Evolutionary conservation across 2,113 vertebrate genomes (phyloP), one percentile per base, ranked within the genome.

Genomic region (Clinocottus analis): DNA sequence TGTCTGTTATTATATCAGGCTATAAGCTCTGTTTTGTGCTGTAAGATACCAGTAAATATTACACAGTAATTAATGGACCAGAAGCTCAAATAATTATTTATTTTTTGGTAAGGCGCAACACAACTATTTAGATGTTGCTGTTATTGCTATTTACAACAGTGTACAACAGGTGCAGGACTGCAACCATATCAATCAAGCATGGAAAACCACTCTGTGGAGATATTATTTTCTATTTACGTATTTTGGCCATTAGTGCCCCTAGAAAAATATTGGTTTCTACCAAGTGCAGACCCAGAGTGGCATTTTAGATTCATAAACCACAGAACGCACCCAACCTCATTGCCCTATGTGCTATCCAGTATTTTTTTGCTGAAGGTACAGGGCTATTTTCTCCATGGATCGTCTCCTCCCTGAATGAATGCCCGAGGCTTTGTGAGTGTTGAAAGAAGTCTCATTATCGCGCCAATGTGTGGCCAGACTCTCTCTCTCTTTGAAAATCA

Each of bases 391-490:
- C 84, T 85, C 83, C 79, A 77, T 82, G 86, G 90, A 91, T 88
- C 84, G 83, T 79, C 89, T 86, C 85, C 79, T 91, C 87, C 80
- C 74, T 88, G 82, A 89, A 89, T 87, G 91, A 93, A 92, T 90
- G 85, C 86, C 87, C 74, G 65, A n/a, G 88, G 90, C 83, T 76
- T 84, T 85, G 89, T 90, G 91, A 91, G 87, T 91, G 89, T 84
- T 91, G 88, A 88, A 91, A 91, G 82, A 87, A 92, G 89, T 91
- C 89, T 94, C 90, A 91, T 92, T 92, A 93, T 88, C 84, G 87
- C 39, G 7, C 67, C 85, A 84, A 87, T 86, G 87, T 86, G 87
- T 89, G 87, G 83, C 79, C 84, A 84, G 78, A 73, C 90, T 67
- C 23, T 25, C 25, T 25, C 25, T 61, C 65, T 85, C 76, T 87